Evolutionary conservation across 2,888 invertebrate species (phyloP).

Genomic region (Pterobdella sp.): DNA sequence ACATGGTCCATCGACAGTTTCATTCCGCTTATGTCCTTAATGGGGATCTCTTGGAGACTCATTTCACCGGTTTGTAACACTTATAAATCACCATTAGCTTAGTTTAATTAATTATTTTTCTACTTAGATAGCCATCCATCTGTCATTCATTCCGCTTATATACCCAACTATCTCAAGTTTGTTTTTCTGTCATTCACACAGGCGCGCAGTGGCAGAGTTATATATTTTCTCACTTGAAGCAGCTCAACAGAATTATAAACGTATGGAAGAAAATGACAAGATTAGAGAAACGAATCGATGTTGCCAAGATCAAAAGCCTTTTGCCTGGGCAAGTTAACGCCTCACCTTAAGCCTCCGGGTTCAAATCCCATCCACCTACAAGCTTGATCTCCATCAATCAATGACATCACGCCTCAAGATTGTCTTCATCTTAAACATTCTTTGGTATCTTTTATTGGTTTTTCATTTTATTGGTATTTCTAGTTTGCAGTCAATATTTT

Average conservation of each 20-base stretch:
- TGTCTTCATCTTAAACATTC: no score
- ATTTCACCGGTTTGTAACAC: conserved; percentile 37
- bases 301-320: conserved; percentile 32
- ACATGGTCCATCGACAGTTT: conserved; percentile 43
- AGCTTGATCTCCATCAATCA: not conserved
- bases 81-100: not conserved
- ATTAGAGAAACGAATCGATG: conserved; percentile 30
- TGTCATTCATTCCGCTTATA: not conserved
- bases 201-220: conserved; percentile 43
- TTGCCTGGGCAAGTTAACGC: conserved; percentile 33
- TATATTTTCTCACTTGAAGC: conserved; percentile 46
- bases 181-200: not conserved
- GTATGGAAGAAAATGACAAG: conserved; percentile 43
- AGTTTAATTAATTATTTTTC: not conserved
- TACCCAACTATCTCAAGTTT: not conserved
- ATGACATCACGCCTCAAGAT: not conserved
- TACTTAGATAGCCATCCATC: not conserved
- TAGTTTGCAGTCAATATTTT: no score
- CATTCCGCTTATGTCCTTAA: conserved; percentile 47
- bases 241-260: conserved; percentile 42
- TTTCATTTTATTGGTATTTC: not conserved
- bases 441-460: not conserved
- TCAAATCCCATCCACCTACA: not conserved
- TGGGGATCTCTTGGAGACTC: conserved; percentile 42
- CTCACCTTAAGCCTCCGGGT: not conserved